These are phyloP conservation scores for Arbacia lixula DNA, from an alignment of 53 echinoderm and acorn worm genomes.

Conservation along the genomic window DNA sequence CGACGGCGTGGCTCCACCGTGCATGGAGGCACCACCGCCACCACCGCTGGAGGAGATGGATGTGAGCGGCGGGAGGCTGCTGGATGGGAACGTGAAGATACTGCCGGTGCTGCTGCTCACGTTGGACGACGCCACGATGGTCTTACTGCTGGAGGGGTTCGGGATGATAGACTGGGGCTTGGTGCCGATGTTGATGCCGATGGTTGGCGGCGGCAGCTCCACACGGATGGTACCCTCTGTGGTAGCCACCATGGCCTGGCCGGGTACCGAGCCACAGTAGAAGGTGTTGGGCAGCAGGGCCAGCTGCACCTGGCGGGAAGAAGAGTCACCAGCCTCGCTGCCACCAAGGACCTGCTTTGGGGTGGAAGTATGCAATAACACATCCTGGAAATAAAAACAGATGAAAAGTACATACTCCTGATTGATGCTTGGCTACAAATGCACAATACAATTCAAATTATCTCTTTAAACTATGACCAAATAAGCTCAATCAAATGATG, in stretches of 20 bases:
- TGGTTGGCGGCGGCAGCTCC: constrained; percentile 69
- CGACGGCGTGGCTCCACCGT: background rate
- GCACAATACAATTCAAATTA: no score
- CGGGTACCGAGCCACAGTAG: constrained; percentile 53
- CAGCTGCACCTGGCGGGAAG: constrained; percentile 53
- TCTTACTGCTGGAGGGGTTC: constrained; percentile 23
- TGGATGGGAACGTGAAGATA: constrained; percentile 40
- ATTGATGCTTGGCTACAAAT: no score
- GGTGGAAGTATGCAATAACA: constrained; percentile 17
- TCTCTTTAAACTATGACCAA: no score
- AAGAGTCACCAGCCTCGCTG: background rate
- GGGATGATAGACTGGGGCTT: constrained; percentile 33
- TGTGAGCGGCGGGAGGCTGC: constrained; percentile 41
- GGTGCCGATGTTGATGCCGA: constrained; percentile 69
- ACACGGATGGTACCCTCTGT: constrained; percentile 63
- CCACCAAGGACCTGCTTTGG: constrained; percentile 30
- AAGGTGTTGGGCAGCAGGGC: constrained; percentile 52
- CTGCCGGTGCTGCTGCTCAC: background rate
- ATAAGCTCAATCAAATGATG: no score
- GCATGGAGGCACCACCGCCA: background rate
- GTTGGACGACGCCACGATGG: constrained; percentile 13
- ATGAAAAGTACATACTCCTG: no score
- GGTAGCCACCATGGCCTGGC: constrained; percentile 53
- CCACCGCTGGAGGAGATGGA: constrained; percentile 6
- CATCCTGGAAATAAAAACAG: constrained; percentile 19